Evolutionary conservation across 1,140 invertebrate genomes (phyloP).

Genomic region (Elymnias hypermnestra): DNA sequence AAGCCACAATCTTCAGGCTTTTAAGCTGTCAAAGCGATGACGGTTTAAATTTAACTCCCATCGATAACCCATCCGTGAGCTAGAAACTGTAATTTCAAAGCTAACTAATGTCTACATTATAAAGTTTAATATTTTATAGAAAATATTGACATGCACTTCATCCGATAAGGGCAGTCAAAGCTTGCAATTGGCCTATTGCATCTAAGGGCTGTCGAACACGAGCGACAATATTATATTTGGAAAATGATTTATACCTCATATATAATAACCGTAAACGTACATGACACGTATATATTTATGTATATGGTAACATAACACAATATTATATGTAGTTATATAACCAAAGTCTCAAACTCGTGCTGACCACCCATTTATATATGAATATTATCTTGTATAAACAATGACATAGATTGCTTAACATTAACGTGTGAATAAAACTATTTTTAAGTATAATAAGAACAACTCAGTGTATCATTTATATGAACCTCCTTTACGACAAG

Average conservation of each 20-base stretch:
- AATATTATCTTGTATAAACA: slow-evolving; percentile 59
- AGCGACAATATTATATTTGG: no score
- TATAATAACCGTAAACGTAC: no score
- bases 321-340: neutral
- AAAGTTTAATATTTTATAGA: slow-evolving; percentile 65
- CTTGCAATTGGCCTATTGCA: slow-evolving; percentile 49
- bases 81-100: slow-evolving; percentile 58
- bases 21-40: slow-evolving; percentile 71
- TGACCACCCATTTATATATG: slow-evolving; percentile 26
- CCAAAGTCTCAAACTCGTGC: slow-evolving; percentile 11
- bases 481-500: slow-evolving; percentile 51
- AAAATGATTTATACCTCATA: no score
- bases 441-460: slow-evolving; percentile 68
- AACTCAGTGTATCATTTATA: slow-evolving; percentile 54
- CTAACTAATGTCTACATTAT: slow-evolving; percentile 65
- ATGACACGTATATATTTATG: neutral
- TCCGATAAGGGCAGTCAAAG: slow-evolving; percentile 60
- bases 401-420: slow-evolving; percentile 39
- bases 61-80: slow-evolving; percentile 46
- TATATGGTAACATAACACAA: no score
- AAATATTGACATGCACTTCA: slow-evolving; percentile 61
- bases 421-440: slow-evolving; percentile 66
- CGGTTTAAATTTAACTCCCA: slow-evolving; percentile 43
- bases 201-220: slow-evolving; percentile 24
- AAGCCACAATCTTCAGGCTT: slow-evolving; percentile 73